phyloP scores from a whole-genome alignment of 2,113 vertebrate genomes.

The Amphiprion percula region DNA sequence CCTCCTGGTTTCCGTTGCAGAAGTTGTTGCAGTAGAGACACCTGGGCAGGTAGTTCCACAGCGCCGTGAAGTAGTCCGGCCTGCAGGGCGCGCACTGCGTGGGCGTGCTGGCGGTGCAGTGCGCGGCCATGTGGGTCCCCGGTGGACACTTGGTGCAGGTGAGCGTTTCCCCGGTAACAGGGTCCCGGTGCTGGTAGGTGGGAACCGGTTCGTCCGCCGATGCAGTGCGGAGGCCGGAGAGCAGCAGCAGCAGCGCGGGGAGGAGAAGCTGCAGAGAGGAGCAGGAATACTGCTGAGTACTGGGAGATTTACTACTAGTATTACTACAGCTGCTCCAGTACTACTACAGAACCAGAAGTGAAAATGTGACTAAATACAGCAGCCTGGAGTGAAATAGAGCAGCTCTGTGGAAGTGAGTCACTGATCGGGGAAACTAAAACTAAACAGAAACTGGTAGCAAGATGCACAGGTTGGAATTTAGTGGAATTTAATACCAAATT shows the following conservation, averaged over 20 bases:
- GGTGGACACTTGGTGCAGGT: slow-evolving; percentile 73
- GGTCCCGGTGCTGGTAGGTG: slow-evolving; percentile 59
- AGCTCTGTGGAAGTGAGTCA: no score
- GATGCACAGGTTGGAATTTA: no score
- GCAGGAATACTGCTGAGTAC: background rate
- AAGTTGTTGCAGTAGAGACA: slow-evolving; percentile 82
- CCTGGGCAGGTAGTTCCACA: slow-evolving; percentile 80
- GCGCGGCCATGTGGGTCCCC: slow-evolving; percentile 51
- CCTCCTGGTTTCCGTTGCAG: slow-evolving; percentile 68
- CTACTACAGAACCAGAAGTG: no score
- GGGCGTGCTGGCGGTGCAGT: slow-evolving; percentile 65
- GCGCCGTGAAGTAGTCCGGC: slow-evolving; percentile 67
- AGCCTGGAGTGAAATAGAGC: no score
- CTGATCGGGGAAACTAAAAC: no score
- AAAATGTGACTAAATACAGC: no score
- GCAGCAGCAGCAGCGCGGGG: slow-evolving; percentile 45
- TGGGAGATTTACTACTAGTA: no score
- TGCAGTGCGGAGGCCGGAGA: slow-evolving; percentile 5
- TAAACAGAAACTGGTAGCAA: no score
- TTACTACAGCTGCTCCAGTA: no score
- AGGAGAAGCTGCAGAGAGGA: slow-evolving; percentile 43
- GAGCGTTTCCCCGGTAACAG: slow-evolving; percentile 20
- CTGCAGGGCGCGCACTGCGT: slow-evolving; percentile 73
- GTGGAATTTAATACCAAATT: no score
- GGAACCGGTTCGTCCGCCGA: background rate